Percentiles rank a stretch among this genome's conserved stretches.
Evolutionary conservation across 2,888 invertebrate species (phyloP).

Genomic region (Nomada goodeniana): DNA sequence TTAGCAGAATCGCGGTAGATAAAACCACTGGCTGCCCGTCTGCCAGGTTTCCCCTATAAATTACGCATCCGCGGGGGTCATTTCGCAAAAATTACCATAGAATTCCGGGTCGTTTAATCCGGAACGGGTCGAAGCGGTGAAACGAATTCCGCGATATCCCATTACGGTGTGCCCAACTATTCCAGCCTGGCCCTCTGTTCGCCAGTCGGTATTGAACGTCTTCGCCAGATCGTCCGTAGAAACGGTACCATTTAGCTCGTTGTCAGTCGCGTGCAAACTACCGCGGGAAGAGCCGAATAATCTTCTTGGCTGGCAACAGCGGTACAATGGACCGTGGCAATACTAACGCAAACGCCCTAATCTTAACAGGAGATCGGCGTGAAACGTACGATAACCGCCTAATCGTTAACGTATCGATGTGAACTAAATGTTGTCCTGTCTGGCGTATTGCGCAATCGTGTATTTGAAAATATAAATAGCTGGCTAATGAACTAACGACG

Average conservation of each 20-base stretch:
- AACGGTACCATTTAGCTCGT: slow-evolving; percentile 68
- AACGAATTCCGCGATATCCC: slow-evolving; percentile 34
- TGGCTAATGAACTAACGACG: too few species aligned
- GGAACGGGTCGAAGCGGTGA: slow-evolving; percentile 17
- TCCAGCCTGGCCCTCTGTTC: slow-evolving; percentile 37
- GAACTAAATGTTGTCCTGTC: too few species aligned
- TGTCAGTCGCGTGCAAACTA: slow-evolving; percentile 43
- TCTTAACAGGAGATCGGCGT: neutral
- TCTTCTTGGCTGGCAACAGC: slow-evolving; percentile 25
- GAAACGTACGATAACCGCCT: neutral
- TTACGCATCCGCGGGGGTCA: neutral
- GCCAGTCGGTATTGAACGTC: slow-evolving; percentile 67
- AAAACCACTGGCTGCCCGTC: neutral
- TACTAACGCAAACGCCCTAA: neutral
- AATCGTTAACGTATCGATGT: too few species aligned
- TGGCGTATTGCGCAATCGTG: too few species aligned
- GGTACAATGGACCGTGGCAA: slow-evolving; percentile 19
- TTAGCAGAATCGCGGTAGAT: neutral
- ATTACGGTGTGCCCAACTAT: slow-evolving; percentile 12
- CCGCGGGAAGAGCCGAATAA: slow-evolving; percentile 26
- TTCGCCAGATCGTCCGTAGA: slow-evolving; percentile 72
- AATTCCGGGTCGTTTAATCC: slow-evolving; percentile 23
- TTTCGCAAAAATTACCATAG: slow-evolving; percentile 30
- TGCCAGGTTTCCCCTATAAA: neutral
- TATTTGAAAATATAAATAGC: too few species aligned